Evolutionary conservation across 2,888 invertebrate species (phyloP).

Genomic region (Corbicula japonica): DNA sequence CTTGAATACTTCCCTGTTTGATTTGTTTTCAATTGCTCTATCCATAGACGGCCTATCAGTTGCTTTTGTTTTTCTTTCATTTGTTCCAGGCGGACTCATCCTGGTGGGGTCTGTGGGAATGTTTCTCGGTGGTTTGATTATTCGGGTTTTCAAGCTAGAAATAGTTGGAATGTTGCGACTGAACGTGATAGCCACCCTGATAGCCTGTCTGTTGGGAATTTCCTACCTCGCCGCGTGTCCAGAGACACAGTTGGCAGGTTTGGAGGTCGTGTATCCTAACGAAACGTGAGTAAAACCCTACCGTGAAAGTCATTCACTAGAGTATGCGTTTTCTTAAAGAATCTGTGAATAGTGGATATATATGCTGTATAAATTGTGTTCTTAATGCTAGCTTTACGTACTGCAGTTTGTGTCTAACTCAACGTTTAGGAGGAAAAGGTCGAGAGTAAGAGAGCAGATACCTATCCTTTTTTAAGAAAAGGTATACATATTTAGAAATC

Average conservation of each 20-base stretch:
- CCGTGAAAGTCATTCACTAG: too few relatives aligned
- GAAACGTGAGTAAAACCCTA: slow-evolving; percentile 63
- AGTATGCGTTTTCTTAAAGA: too few relatives aligned
- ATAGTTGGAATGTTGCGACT: slow-evolving; percentile 70
- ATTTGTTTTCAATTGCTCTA: too few relatives aligned
- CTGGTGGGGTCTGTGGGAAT: slow-evolving; percentile 74
- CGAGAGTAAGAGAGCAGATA: too few relatives aligned
- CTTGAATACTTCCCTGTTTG: too few relatives aligned
- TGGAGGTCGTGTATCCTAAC: slow-evolving; percentile 63
- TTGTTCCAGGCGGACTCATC: slow-evolving; percentile 69
- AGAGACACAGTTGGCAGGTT: slow-evolving; percentile 68
- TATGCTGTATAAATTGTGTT: too few relatives aligned
- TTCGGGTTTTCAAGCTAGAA: slow-evolving; percentile 66
- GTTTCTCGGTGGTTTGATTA: slow-evolving; percentile 73
- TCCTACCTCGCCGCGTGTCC: slow-evolving; percentile 72
- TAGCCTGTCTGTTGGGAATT: slow-evolving; percentile 65
- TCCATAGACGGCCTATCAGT: neutral
- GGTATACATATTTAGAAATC: too few relatives aligned
- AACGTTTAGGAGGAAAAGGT: too few relatives aligned
- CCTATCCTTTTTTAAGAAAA: too few relatives aligned
- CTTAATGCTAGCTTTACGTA: too few relatives aligned
- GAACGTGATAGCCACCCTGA: slow-evolving; percentile 47
- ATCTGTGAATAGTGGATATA: too few relatives aligned
- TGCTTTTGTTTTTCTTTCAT: neutral
- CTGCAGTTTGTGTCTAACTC: too few relatives aligned